phyloP scores from a whole-genome alignment of 2,888 invertebrate genomes.

The Xylota sylvarum region DNA sequence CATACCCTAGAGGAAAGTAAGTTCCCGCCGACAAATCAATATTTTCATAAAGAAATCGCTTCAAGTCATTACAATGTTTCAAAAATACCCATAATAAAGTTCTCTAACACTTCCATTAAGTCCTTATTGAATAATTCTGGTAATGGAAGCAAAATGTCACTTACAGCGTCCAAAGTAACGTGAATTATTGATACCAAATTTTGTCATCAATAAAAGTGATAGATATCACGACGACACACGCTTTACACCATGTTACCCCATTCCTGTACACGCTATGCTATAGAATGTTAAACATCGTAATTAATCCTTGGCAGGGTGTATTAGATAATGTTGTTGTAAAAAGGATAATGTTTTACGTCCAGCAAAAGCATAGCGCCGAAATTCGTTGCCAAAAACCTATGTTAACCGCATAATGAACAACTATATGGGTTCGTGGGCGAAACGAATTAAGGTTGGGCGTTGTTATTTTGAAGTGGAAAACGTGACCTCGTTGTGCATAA shows the following conservation, averaged over 20 bases:
- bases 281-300: conserved; percentile 6
- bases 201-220: conserved; percentile 5
- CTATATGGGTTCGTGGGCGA: conserved; percentile 4
- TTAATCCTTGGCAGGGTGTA: background rate
- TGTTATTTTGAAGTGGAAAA: background rate
- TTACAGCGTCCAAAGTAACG: background rate
- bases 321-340: conserved; percentile 1
- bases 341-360: conserved; percentile 2
- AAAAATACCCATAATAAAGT: background rate
- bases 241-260: background rate
- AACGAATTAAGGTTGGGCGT: conserved; percentile 4
- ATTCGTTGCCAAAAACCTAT: background rate
- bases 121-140: conserved; percentile 13
- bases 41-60: background rate
- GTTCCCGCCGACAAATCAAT: conserved; percentile 10
- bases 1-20: background rate
- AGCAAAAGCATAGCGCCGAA: background rate
- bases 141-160: background rate
- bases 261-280: background rate
- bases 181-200: conserved; percentile 12
- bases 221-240: background rate
- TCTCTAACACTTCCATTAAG: conserved; percentile 4
- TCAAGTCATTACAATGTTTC: background rate
- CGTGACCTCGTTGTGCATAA: conserved; percentile 23
- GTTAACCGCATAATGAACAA: background rate